Evolutionary conservation across 2,888 invertebrate genomes (phyloP).

Genomic region (Ichneumon xanthorius): DNA sequence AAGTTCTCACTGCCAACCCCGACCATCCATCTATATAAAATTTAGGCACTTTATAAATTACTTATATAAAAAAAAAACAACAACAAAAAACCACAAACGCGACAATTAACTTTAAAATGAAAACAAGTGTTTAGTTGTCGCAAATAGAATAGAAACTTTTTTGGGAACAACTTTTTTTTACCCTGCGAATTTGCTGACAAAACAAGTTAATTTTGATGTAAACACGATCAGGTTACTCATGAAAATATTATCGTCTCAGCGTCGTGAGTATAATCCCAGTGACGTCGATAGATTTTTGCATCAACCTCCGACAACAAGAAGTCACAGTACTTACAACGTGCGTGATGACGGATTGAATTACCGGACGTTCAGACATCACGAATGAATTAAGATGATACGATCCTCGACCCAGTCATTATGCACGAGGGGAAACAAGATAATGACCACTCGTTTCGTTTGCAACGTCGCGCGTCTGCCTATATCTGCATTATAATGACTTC

Average conservation of each 20-base stretch:
- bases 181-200: neutral
- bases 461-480: neutral
- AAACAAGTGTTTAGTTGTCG: neutral
- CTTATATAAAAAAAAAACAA: neutral
- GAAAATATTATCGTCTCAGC: neutral
- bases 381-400: slow-evolving; percentile 40
- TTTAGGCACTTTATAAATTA: neutral
- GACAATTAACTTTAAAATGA: neutral
- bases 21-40: neutral
- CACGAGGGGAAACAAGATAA: slow-evolving; percentile 23
- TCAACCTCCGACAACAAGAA: neutral
- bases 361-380: slow-evolving; percentile 7
- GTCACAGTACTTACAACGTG: slow-evolving; percentile 5
- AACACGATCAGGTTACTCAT: neutral
- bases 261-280: neutral
- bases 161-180: neutral
- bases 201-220: neutral
- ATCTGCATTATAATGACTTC: slow-evolving; percentile 22
- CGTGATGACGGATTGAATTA: neutral
- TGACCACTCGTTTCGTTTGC: slow-evolving; percentile 25
- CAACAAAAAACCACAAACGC: neutral
- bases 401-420: slow-evolving; percentile 23
- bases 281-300: neutral
- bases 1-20: neutral
- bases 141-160: neutral